Percentiles rank a stretch among this genome's conserved stretches.
Evolutionary conservation across 2,888 invertebrate genomes (phyloP).

Genomic region (Melieria crassipennis): DNA sequence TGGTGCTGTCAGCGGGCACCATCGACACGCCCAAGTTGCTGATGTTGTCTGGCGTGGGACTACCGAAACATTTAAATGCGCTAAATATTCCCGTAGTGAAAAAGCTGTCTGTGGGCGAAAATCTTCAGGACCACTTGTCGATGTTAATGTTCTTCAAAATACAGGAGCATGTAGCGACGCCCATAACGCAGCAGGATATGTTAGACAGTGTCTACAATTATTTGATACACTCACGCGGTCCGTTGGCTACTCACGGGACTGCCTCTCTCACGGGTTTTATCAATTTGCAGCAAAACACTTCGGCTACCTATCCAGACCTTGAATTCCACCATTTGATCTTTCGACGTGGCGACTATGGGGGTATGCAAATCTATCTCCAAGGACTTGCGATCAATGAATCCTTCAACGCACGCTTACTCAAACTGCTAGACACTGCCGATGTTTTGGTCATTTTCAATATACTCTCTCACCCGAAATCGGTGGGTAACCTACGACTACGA

Average conservation of each 20-base stretch:
- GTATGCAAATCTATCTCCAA: constrained; percentile 32
- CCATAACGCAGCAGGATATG: constrained; percentile 50
- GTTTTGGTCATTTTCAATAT: constrained; percentile 64
- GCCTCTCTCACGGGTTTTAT: constrained; percentile 68
- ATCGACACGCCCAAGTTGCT: constrained; percentile 53
- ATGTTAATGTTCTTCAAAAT: constrained; percentile 61
- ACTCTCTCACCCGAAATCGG: constrained; percentile 67
- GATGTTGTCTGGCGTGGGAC: constrained; percentile 56
- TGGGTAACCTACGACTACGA: constrained; percentile 68
- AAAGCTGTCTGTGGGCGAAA: constrained; percentile 70
- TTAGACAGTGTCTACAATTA: constrained; percentile 61
- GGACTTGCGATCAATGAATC: constrained; percentile 41
- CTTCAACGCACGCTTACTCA: constrained; percentile 36
- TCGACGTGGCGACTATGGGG: constrained; percentile 42
- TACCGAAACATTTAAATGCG: constrained; percentile 42
- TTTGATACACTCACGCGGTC: constrained; percentile 67
- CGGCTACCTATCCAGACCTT: constrained; percentile 68
- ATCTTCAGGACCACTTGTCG: constrained; percentile 81
- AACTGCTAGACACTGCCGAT: constrained; percentile 43
- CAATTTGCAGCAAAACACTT: constrained; percentile 66
- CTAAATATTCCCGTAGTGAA: constrained; percentile 46
- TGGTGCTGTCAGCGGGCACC: constrained; percentile 52
- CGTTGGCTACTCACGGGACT: constrained; percentile 60
- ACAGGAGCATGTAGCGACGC: constrained; percentile 51
- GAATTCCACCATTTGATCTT: constrained; percentile 65